Conservation (phyloP, 2,797 vertebrate genomes). For the Characodon lateralis region DNA sequence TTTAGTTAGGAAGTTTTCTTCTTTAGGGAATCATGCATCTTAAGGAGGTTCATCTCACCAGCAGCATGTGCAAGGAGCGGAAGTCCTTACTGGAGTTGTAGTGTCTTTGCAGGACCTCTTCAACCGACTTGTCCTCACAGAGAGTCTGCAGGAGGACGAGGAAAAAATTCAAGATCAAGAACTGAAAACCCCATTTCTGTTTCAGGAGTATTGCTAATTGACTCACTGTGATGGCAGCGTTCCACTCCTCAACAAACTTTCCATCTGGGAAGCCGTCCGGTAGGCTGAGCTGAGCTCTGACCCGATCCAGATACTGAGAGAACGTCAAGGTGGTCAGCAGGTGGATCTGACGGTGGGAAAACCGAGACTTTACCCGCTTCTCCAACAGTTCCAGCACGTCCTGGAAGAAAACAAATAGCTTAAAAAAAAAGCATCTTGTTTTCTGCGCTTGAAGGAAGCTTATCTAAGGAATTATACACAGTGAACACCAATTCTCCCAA, state of each 20-base stretch:
- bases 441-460: no score
- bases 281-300: conserved; percentile 84
- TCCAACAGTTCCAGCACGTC: conserved; percentile 96
- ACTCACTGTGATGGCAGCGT: conserved; percentile 83
- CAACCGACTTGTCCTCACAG: conserved; percentile 81
- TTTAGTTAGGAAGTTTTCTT: neutral
- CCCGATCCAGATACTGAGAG: conserved; percentile 82
- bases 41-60: conserved; percentile 79
- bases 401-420: conserved; percentile 55
- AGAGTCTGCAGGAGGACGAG: conserved; percentile 75
- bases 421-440: neutral
- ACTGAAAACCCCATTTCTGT: neutral
- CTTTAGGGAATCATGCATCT: neutral
- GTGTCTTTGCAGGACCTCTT: conserved; percentile 83
- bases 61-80: conserved; percentile 84
- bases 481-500: no score
- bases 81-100: conserved; percentile 88
- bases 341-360: conserved; percentile 96
- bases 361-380: conserved; percentile 97
- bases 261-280: conserved; percentile 82
- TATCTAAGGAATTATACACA: no score
- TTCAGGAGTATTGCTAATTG: rapidly evolving
- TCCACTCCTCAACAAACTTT: conserved; percentile 88
- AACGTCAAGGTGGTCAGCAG: conserved; percentile 85
- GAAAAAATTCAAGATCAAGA: neutral